Evolutionary conservation across 2,113 vertebrate genomes (phyloP), one percentile per base, ranked within the genome.

Genomic region (Geococcyx californianus): DNA sequence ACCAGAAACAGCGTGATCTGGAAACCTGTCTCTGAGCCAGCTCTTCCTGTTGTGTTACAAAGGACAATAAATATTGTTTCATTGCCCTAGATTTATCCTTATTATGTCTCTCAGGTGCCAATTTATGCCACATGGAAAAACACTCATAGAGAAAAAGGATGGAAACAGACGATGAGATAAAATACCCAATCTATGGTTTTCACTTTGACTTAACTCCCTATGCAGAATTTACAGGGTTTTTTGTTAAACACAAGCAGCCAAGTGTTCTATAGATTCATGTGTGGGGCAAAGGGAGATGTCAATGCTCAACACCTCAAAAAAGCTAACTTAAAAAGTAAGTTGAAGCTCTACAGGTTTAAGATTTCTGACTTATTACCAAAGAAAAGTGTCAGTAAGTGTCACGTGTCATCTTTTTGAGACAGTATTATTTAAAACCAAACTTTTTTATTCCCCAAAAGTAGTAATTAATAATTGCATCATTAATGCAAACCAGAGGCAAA

Each of bases 51-150:
- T 62, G 62, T 54, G 40, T 44, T 84, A 79, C 17, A 82, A 81
- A 87, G 77, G 49, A 76, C 42, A 76, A 89, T 69, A 92, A 93
- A 94, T 73, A 84, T 16, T 21, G 58, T 72, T 79, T 76, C 49
- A 26, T 1, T 34, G 52, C 47, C 59, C 36, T 29, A 76, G 44
- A 82, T 89, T 73, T 91, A 73, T 82, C 58, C 81, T 93, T 73
- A 54, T 81, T 89, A 20, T 58, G 44, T 63, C 62, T 92, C 91
- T 49, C 79, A 75, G 62, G 49, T 66, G 34, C 31, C 25, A 58
- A 79, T 97, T 87, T 55, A 54, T 45, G 44, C 70, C 67, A 85
- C 25, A 23, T 63, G 31, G 77, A 87, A 91, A 91, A 94, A 75
- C 23, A 93, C 12, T 68, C 25, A 58, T 28, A 0, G 0, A 81